Conservation (phyloP, 2,888 invertebrate genomes). For the Meganola albula region DNA sequence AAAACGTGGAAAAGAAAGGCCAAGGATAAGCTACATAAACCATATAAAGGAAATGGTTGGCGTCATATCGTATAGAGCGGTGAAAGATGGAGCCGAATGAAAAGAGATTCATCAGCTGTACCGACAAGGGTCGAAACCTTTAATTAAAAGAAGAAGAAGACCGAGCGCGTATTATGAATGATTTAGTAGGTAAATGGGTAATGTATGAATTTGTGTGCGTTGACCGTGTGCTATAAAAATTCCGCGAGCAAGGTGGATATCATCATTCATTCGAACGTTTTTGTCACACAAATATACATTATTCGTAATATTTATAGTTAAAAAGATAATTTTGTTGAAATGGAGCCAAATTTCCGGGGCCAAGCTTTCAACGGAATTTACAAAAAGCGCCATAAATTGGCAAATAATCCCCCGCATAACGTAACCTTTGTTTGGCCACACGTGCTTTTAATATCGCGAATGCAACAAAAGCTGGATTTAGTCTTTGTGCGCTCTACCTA, state of each 20-base stretch:
- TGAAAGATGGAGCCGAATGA: no score
- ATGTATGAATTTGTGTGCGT: background rate
- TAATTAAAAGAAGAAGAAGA: no score
- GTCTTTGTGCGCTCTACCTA: constrained; percentile 62
- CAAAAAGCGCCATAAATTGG: constrained; percentile 78
- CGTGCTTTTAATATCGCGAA: constrained; percentile 73
- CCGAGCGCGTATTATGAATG: constrained; percentile 1
- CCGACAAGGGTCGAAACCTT: no score
- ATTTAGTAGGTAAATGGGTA: constrained; percentile 3
- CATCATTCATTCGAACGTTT: constrained; percentile 44
- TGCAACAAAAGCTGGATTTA: constrained; percentile 68
- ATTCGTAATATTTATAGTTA: constrained; percentile 67
- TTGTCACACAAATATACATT: constrained; percentile 50
- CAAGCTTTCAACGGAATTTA: constrained; percentile 71
- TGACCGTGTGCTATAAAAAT: constrained; percentile 19
- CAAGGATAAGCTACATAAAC: no score
- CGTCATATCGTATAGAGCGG: no score
- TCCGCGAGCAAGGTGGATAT: constrained; percentile 47
- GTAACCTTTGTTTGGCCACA: constrained; percentile 78
- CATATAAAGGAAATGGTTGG: no score
- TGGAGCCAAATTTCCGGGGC: constrained; percentile 75
- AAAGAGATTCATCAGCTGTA: no score
- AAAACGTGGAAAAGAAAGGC: no score
- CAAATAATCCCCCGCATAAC: constrained; percentile 78
- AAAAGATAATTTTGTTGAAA: constrained; percentile 75